phyloP scores from a whole-genome alignment of 2,113 vertebrate genomes.

The Ramphastos sulfuratus region DNA sequence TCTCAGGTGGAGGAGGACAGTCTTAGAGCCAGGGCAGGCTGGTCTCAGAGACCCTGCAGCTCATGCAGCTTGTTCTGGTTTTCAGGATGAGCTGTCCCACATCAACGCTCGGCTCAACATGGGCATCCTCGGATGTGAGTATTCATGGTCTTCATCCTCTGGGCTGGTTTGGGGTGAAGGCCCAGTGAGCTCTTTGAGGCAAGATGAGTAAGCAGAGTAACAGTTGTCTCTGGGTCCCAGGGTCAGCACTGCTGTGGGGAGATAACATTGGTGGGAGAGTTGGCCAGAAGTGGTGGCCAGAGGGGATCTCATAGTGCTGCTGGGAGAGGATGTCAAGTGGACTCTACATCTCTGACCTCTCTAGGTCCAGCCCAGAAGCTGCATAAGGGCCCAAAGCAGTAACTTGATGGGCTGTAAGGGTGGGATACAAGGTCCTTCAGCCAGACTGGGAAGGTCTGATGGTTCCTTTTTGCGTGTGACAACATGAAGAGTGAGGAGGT shows the following conservation, averaged over 20 bases:
- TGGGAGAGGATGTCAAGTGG: neutral
- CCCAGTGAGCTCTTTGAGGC: neutral
- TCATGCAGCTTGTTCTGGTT: neutral
- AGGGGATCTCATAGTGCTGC: neutral
- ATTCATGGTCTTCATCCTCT: neutral
- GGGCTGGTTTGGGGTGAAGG: neutral
- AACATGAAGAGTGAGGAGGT: neutral
- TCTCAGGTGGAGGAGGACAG: neutral
- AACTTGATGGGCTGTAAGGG: neutral
- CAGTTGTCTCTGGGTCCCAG: neutral
- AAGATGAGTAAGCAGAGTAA: neutral
- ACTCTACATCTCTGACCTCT: neutral
- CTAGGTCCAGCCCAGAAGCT: neutral
- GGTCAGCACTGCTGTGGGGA: neutral
- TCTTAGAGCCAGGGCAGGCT: neutral
- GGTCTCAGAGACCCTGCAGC: neutral
- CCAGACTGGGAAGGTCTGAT: neutral
- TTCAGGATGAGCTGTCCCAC: constrained; percentile 95
- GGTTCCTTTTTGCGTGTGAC: neutral
- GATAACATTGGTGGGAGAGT: neutral
- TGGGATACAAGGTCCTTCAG: neutral
- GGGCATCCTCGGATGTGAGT: constrained; percentile 99
- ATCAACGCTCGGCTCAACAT: constrained; percentile 98
- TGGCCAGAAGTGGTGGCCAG: neutral
- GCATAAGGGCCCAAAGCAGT: neutral